These are phyloP conservation scores for Acleris holmiana DNA, from an alignment of 2,888 invertebrate species.

Conservation along the genomic window DNA sequence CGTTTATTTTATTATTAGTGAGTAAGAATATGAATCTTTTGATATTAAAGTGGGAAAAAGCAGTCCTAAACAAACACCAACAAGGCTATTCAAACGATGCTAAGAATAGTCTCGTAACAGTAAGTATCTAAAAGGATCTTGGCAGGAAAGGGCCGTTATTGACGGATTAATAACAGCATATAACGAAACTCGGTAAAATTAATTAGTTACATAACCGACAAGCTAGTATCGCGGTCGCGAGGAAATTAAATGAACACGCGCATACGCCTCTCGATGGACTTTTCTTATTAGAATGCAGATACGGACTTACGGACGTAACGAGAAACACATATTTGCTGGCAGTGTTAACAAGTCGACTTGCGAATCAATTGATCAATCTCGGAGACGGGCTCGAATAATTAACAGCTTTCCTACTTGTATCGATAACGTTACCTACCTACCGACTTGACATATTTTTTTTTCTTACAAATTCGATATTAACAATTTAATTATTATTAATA, in stretches of 20 bases:
- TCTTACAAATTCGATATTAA: no score
- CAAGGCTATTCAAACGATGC: conserved; percentile 14
- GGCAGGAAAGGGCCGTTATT: conserved; percentile 50
- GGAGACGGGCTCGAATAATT: conserved; percentile 15
- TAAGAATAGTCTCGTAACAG: conserved; percentile 43
- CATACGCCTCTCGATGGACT: conserved; percentile 53
- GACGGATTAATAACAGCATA: conserved; percentile 50
- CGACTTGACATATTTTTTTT: no score
- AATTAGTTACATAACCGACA: conserved; percentile 73
- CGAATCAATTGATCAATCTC: conserved; percentile 24
- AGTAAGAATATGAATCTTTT: not conserved
- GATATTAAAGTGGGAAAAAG: conserved; percentile 1
- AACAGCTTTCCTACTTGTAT: conserved; percentile 9
- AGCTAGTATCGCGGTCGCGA: conserved; percentile 68
- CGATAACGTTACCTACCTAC: no score
- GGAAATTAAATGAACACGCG: conserved; percentile 70
- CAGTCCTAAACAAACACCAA: conserved; percentile 8
- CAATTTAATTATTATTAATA: not conserved
- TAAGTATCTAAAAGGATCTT: conserved; percentile 45
- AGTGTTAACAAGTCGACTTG: conserved; percentile 19
- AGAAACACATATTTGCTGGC: conserved; percentile 28
- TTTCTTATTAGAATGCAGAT: conserved; percentile 52
- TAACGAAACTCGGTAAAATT: conserved; percentile 69
- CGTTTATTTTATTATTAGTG: not conserved
- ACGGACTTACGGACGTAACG: conserved; percentile 26